Evolutionary conservation across 2,797 vertebrate species (phyloP).

Genomic region (Synanceia verrucosa): DNA sequence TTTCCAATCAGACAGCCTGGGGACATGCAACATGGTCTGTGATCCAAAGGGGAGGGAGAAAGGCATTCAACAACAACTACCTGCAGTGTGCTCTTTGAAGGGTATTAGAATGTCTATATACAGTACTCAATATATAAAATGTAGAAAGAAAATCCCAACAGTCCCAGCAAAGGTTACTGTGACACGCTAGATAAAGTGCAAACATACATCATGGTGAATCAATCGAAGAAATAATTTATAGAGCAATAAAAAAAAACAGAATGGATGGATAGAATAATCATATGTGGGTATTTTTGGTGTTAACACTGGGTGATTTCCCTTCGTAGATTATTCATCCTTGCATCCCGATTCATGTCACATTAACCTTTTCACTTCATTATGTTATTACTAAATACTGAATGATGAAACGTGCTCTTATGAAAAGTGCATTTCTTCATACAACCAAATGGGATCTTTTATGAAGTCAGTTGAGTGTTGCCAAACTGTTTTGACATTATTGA

Average conservation of each 20-base stretch:
- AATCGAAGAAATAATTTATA: background rate
- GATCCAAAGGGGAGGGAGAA: slow-evolving; percentile 30
- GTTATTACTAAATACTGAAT: background rate
- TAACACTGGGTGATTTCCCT: background rate
- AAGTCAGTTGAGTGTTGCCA: background rate
- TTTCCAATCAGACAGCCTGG: slow-evolving; percentile 20
- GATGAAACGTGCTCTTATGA: background rate
- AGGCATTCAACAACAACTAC: slow-evolving; percentile 1
- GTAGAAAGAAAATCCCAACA: background rate
- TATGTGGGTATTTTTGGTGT: background rate
- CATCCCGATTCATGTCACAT: background rate
- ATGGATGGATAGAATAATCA: background rate
- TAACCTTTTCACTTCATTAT: background rate
- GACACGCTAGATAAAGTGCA: too few species aligned
- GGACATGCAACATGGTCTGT: slow-evolving; percentile 25
- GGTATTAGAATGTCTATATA: background rate
- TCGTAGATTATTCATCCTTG: background rate
- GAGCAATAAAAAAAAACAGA: background rate
- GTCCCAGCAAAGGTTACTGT: background rate
- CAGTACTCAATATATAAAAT: background rate
- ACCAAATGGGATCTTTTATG: background rate
- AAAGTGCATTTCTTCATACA: background rate
- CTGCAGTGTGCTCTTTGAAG: background rate
- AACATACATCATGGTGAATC: too few species aligned
- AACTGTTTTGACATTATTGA: background rate